These are phyloP conservation scores for rat (Rattus norvegicus) DNA, from an alignment of 2,113 vertebrate genomes.

Conservation along the genomic window DNA sequence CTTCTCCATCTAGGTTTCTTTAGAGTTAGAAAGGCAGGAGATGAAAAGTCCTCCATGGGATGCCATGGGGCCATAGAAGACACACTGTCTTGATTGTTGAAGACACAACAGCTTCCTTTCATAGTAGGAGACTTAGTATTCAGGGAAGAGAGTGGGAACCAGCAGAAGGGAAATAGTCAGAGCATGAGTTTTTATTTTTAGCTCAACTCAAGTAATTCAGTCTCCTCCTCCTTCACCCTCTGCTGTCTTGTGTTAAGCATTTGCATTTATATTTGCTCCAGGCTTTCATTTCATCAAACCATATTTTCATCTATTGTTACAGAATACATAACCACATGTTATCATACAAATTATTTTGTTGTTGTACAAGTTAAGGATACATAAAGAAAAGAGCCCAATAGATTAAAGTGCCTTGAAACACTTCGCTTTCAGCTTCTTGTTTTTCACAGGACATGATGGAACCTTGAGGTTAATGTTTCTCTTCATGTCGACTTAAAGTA, in stretches of 20 bases:
- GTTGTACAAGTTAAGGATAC: slow-evolving; percentile 45
- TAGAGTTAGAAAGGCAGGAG: neutral
- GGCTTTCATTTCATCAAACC: slow-evolving; percentile 68
- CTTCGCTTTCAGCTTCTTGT: slow-evolving; percentile 38
- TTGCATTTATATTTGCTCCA: slow-evolving; percentile 48
- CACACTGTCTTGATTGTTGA: neutral
- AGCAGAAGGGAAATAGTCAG: neutral
- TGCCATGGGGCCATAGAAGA: neutral
- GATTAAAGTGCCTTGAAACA: slow-evolving; percentile 58
- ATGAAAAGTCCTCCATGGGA: neutral
- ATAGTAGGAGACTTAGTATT: neutral
- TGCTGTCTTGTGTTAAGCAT: slow-evolving; percentile 44
- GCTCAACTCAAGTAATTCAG: slow-evolving; percentile 2
- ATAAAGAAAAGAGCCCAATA: neutral
- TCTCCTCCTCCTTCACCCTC: neutral
- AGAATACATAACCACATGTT: slow-evolving; percentile 50
- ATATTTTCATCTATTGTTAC: slow-evolving; percentile 54
- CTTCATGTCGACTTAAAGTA: slow-evolving; percentile 44
- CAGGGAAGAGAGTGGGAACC: neutral
- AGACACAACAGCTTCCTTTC: neutral
- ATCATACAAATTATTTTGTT: slow-evolving; percentile 39
- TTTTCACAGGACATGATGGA: slow-evolving; percentile 34
- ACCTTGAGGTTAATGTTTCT: slow-evolving; percentile 38
- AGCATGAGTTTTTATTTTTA: neutral
- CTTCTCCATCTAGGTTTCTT: neutral